Percentiles rank a stretch among this genome's conserved stretches.
Conservation (phyloP, 2,113 vertebrate species). For the Mustelus asterias region DNA sequence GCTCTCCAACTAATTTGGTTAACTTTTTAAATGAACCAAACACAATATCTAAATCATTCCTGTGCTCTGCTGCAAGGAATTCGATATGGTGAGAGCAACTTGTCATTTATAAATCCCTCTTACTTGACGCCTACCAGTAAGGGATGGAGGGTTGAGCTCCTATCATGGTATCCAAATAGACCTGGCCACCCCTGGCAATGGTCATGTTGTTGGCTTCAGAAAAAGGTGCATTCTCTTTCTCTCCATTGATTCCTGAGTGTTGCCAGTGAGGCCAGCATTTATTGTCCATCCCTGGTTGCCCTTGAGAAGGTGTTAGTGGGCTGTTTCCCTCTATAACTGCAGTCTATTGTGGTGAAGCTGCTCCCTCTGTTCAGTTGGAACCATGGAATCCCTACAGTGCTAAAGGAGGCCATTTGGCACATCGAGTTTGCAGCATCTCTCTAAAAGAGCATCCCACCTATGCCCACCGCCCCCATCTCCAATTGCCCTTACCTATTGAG, state of each 20-base stretch:
- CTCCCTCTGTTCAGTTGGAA: not conserved
- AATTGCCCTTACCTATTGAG: not conserved
- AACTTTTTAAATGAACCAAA: conserved; percentile 12
- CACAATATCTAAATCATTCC: not conserved
- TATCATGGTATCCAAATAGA: not conserved
- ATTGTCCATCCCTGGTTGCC: not conserved
- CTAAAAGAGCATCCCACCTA: too few relatives aligned
- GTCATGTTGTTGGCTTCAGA: not conserved
- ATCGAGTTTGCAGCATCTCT: too few relatives aligned
- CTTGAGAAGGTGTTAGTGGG: not conserved
- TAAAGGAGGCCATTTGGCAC: too few relatives aligned
- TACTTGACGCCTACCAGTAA: not conserved
- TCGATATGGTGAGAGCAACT: not conserved
- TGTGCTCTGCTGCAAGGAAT: not conserved
- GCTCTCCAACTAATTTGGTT: not conserved
- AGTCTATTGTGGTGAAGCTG: not conserved
- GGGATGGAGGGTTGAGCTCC: not conserved
- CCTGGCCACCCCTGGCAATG: not conserved
- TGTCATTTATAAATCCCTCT: not conserved
- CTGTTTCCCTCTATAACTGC: not conserved
- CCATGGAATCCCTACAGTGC: too few relatives aligned
- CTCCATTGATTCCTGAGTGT: not conserved
- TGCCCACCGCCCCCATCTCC: too few relatives aligned
- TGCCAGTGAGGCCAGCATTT: not conserved
- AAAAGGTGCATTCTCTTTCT: not conserved